A percentile compares a stretch with the other conserved stretches of the same genome.
phyloP scores from a whole-genome alignment of 2,888 invertebrate species.

The Lochmaea crataegi region DNA sequence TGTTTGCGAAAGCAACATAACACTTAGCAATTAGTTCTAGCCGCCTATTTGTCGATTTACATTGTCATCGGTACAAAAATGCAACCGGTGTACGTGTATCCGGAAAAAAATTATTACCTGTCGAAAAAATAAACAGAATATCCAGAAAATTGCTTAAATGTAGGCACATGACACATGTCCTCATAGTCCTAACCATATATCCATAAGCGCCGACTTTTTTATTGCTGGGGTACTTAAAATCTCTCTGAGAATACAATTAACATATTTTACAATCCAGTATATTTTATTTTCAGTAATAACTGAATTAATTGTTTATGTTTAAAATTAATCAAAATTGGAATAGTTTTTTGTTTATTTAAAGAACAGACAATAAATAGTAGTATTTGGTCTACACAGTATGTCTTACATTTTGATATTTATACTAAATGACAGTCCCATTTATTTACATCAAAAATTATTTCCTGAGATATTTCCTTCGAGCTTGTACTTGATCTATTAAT shows the following conservation, averaged over 20 bases:
- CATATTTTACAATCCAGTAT: too few relatives aligned
- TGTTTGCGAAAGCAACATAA: background rate
- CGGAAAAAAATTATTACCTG: constrained; percentile 47
- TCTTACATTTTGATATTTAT: too few relatives aligned
- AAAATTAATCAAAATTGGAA: too few relatives aligned
- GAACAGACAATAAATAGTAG: too few relatives aligned
- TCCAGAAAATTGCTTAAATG: constrained; percentile 41
- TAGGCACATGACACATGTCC: constrained; percentile 52
- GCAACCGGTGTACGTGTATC: constrained; percentile 17
- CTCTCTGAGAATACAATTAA: background rate
- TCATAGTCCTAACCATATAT: constrained; percentile 37
- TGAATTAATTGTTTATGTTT: too few relatives aligned
- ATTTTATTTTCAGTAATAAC: too few relatives aligned
- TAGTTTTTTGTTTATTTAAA: too few relatives aligned
- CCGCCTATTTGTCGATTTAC: background rate
- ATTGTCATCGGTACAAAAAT: constrained; percentile 13
- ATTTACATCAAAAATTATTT: too few relatives aligned
- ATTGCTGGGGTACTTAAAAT: background rate
- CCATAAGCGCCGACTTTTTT: constrained; percentile 9
- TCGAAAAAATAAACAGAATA: constrained; percentile 49
- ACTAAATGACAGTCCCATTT: too few relatives aligned
- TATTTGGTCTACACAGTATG: too few relatives aligned
- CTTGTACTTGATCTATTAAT: too few relatives aligned
- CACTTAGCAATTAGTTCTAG: constrained; percentile 7
- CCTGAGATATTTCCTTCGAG: too few relatives aligned